These are phyloP conservation scores for Cebidichthys violaceus DNA, from an alignment of 2,113 vertebrate species.

Conservation along the genomic window DNA sequence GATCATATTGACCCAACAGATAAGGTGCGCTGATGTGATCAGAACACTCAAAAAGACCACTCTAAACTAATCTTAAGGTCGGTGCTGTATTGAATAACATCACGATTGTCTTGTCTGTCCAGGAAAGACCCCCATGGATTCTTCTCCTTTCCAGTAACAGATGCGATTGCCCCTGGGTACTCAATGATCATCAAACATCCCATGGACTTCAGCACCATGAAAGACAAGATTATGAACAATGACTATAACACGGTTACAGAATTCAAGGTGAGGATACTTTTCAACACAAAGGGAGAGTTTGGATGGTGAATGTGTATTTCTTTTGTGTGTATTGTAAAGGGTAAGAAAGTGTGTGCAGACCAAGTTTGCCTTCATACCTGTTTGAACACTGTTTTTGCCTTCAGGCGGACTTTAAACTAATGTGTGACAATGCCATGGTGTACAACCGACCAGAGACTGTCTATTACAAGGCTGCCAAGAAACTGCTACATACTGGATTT, in stretches of 20 bases:
- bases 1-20: constrained; percentile 10
- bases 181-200: constrained; percentile 99
- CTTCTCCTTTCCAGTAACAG: constrained; percentile 97
- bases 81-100: background rate
- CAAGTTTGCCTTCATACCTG: background rate
- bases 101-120: constrained; percentile 46
- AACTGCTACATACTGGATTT: constrained; percentile 97
- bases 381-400: constrained; percentile 54
- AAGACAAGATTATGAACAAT: constrained; percentile 93
- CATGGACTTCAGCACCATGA: constrained; percentile 99
- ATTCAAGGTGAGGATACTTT: constrained; percentile 89
- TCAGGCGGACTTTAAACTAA: constrained; percentile 98
- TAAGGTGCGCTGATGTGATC: background rate
- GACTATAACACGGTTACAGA: constrained; percentile 98
- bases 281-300: background rate
- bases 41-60: background rate
- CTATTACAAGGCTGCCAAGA: constrained; percentile 99
- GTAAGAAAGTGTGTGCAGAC: background rate
- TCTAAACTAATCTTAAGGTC: constrained; percentile 6
- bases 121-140: constrained; percentile 98
- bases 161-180: constrained; percentile 97
- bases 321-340: background rate
- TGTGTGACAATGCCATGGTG: constrained; percentile 99
- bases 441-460: constrained; percentile 99
- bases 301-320: background rate